A percentile compares a stretch with the other conserved stretches of the same genome.
These are phyloP conservation scores for Rhinophrynus dorsalis DNA, from an alignment of 2,797 vertebrate species.

Conservation along the genomic window DNA sequence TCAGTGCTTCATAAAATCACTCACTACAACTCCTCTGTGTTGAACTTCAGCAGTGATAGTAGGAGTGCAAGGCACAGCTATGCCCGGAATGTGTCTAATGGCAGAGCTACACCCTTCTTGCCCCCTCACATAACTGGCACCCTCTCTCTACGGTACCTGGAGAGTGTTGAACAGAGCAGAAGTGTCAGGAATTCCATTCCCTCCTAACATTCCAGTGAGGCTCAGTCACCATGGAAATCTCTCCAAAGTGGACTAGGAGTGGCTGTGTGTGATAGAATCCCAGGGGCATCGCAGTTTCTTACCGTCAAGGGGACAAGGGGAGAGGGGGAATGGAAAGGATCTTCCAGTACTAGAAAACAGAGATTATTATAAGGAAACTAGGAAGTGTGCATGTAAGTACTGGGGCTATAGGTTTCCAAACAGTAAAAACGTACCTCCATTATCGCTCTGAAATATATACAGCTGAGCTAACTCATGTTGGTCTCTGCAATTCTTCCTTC, in stretches of 20 bases:
- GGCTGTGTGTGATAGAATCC: conserved; percentile 22
- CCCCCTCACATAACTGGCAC: conserved; percentile 35
- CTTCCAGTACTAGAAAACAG: neutral
- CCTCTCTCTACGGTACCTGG: conserved; percentile 31
- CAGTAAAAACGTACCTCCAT: neutral
- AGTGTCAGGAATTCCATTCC: conserved; percentile 29
- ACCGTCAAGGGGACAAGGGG: conserved; percentile 5
- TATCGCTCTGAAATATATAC: no score
- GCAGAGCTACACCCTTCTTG: conserved; percentile 14
- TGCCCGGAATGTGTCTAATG: conserved; percentile 32
- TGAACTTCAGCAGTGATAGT: conserved; percentile 15
- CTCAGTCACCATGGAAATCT: conserved; percentile 26
- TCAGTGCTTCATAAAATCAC: neutral
- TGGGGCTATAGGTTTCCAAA: neutral
- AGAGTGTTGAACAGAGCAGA: conserved; percentile 24
- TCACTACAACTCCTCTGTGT: neutral
- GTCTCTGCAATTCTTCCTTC: no score
- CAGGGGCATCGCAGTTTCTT: neutral
- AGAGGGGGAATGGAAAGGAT: neutral
- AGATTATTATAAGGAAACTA: neutral
- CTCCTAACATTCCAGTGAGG: conserved; percentile 22
- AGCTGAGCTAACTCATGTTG: no score
- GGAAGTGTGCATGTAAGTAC: neutral
- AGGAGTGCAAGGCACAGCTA: conserved; percentile 29
- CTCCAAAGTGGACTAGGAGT: conserved; percentile 5